These are phyloP conservation scores for Cladorhizidae sp. DNA, from an alignment of 37 sponge, comb jelly and placozoan genomes.

Conservation along the genomic window DNA sequence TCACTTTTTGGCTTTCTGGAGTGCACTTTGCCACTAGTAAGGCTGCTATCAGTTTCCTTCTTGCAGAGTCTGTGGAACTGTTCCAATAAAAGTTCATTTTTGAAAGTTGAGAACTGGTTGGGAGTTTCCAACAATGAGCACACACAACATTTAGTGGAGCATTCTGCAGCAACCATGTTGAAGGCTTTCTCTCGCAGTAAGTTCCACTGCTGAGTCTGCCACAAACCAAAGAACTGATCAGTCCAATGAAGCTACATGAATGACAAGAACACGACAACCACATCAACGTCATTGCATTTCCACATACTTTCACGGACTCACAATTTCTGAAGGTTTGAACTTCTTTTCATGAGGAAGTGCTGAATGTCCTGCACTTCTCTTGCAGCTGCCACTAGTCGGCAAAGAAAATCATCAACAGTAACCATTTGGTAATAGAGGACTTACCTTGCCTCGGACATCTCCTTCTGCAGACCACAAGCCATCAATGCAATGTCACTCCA, in stretches of 20 bases:
- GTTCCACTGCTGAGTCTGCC: slow-evolving; percentile 65
- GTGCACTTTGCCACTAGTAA: neutral
- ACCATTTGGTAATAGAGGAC: too few relatives aligned
- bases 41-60: neutral
- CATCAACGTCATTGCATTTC: too few relatives aligned
- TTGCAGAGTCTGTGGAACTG: neutral
- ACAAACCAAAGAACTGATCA: slow-evolving; percentile 59
- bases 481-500: too few relatives aligned
- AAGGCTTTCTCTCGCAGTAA: slow-evolving; percentile 68
- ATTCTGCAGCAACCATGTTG: slow-evolving; percentile 52
- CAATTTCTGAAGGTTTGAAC: too few relatives aligned
- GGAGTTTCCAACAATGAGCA: slow-evolving; percentile 57
- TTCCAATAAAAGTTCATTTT: slow-evolving; percentile 10
- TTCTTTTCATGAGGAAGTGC: too few relatives aligned
- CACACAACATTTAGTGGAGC: slow-evolving; percentile 60
- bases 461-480: too few relatives aligned
- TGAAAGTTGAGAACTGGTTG: slow-evolving; percentile 33
- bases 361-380: too few relatives aligned
- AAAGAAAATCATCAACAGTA: too few relatives aligned
- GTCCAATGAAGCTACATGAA: slow-evolving; percentile 49
- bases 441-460: too few relatives aligned
- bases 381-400: too few relatives aligned
- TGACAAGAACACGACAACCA: too few relatives aligned
- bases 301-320: too few relatives aligned
- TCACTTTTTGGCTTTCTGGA: neutral